Evolutionary conservation across 2,113 vertebrate genomes (phyloP), one percentile per base, ranked within the genome.

Genomic region (Stegastes partitus): DNA sequence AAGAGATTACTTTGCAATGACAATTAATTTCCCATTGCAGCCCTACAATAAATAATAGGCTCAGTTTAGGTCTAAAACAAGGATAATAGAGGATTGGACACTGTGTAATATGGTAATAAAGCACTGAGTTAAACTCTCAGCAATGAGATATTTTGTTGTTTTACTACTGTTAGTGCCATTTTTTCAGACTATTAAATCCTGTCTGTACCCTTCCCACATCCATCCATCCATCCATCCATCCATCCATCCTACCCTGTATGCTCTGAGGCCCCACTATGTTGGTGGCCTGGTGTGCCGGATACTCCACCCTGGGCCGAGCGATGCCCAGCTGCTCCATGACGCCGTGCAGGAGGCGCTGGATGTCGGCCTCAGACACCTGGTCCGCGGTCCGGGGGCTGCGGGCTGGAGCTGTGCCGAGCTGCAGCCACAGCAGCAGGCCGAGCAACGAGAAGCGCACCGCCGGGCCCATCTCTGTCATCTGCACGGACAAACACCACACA

Each of bases 291-390:
- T 99, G 98, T 0, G 98, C 98, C 0, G 97, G 96, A 57, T 98
- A 99, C 87, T 99, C 98, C 26, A 99, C 97, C 21, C 98, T 91
- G 1, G 98, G 97, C 56, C 96, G 95, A 67, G 98, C 98, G 78
- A 99, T 98, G 71, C 98, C 98, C 87, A 99, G 3, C 45, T 99
- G 97, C 84, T 99, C 98, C 97, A 99, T 99, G 42, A 99, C 96
- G 1, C 97, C 97, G 65, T 99, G 98, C 54, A 99, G 96, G 5
- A 99, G 95, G 56, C 97, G 96, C 92, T 99, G 98, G 84, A 99
- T 96, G 69, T 99, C 97, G 66, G 94, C 95, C 84, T 99, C 97
- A 0, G 98, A 97, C 75, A 98, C 96, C 82, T 95, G 94, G 88
- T 97, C 96, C 2, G 93, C 92, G 25, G 93, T 95, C 68, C 95